These are phyloP conservation scores for Nasonia giraulti DNA, from an alignment of 1,140 invertebrate genomes.

Conservation along the genomic window DNA sequence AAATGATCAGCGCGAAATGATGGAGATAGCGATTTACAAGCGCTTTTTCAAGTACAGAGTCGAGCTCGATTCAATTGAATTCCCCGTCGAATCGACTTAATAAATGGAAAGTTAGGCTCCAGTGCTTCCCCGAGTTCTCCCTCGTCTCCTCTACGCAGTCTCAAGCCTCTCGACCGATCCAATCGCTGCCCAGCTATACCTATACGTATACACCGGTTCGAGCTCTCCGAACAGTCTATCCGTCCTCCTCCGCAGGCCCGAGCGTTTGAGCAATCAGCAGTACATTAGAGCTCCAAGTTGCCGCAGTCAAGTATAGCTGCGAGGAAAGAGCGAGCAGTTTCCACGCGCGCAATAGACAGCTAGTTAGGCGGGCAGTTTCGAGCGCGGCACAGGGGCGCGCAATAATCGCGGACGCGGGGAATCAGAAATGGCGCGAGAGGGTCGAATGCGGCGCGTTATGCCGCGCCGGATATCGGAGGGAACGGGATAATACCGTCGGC, in stretches of 20 bases:
- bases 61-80: no score
- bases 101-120: no score
- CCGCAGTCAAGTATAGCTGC: neutral
- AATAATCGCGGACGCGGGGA: neutral
- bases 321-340: neutral
- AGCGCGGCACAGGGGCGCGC: neutral
- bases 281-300: conserved; percentile 51
- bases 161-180: neutral
- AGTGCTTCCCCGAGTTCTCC: no score
- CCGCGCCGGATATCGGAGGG: neutral
- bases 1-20: no score
- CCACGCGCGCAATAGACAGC: neutral
- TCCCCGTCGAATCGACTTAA: no score
- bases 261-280: conserved; percentile 60
- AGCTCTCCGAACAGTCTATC: neutral
- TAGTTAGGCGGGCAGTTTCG: neutral
- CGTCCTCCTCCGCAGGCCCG: conserved; percentile 24
- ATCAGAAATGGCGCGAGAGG: neutral
- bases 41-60: no score
- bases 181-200: neutral
- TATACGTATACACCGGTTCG: neutral
- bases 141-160: neutral
- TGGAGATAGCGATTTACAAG: no score
- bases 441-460: neutral
- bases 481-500: neutral